These are phyloP conservation scores for Sebastes minor DNA, from an alignment of 2,797 vertebrate genomes.

Conservation along the genomic window DNA sequence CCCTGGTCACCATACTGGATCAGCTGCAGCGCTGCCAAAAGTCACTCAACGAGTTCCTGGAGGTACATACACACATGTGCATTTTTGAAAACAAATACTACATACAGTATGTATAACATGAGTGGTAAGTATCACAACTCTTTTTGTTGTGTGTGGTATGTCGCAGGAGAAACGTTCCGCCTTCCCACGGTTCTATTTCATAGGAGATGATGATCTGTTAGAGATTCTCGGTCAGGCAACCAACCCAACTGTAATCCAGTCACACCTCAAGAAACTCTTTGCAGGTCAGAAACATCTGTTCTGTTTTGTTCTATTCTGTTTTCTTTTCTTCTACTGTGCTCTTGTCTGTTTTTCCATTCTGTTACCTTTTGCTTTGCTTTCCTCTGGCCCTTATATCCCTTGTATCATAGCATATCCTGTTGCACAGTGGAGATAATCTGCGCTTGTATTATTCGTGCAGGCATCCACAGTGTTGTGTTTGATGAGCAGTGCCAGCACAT, in stretches of 20 bases:
- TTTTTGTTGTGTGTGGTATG: background rate
- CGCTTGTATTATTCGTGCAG: constrained; percentile 69
- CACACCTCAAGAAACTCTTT: constrained; percentile 98
- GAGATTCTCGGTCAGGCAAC: constrained; percentile 97
- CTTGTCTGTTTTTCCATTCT: background rate
- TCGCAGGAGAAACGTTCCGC: constrained; percentile 95
- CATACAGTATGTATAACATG: background rate
- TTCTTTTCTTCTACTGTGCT: background rate
- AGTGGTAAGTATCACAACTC: background rate
- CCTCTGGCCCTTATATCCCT: background rate
- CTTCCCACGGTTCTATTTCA: constrained; percentile 97
- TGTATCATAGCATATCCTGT: background rate
- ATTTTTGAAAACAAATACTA: background rate
- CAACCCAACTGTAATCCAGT: constrained; percentile 93
- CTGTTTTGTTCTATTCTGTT: background rate
- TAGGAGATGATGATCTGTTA: constrained; percentile 96
- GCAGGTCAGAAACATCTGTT: constrained; percentile 81
- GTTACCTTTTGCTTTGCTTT: background rate
- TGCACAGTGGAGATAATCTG: background rate
- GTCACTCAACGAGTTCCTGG: constrained; percentile 96
- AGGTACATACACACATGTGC: constrained; percentile 80
- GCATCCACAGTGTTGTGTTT: constrained; percentile 94
- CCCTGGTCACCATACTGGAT: constrained; percentile 90
- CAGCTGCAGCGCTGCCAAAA: constrained; percentile 98
- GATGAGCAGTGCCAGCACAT: constrained; percentile 91